Evolutionary conservation across 2,888 invertebrate species (phyloP).

Genomic region (Rotaria macrura): DNA sequence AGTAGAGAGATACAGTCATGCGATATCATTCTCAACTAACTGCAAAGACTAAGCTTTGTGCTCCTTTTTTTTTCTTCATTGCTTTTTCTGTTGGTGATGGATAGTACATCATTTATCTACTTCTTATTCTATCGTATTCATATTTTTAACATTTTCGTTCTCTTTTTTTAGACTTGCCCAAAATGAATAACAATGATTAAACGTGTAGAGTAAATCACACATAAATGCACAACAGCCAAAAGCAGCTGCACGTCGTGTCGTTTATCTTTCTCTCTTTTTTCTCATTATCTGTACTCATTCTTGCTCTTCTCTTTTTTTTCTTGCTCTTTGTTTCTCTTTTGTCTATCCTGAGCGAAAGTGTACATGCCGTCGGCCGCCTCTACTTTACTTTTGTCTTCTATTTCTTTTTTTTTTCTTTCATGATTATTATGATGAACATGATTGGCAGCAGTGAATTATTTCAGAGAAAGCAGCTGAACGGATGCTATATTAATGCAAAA

Average conservation of each 20-base stretch:
- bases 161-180: background rate
- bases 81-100: background rate
- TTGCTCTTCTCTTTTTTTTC: background rate
- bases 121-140: background rate
- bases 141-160: background rate
- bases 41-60: background rate
- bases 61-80: background rate
- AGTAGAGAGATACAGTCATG: background rate
- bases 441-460: conserved; percentile 6
- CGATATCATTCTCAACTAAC: background rate
- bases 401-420: background rate
- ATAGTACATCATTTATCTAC: background rate
- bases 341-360: conserved; percentile 12
- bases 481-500: background rate
- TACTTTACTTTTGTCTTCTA: background rate
- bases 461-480: background rate
- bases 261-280: background rate
- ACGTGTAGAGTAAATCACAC: background rate
- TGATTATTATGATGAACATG: conserved; percentile 15
- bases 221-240: background rate
- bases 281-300: conserved; percentile 8
- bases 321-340: background rate
- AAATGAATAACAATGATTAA: background rate
- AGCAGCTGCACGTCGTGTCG: background rate
- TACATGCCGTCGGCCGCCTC: conserved; percentile 3